Base-by-base conservation (phyloP, 2,113 vertebrate species). In the Zosterops pallidus region DNA sequence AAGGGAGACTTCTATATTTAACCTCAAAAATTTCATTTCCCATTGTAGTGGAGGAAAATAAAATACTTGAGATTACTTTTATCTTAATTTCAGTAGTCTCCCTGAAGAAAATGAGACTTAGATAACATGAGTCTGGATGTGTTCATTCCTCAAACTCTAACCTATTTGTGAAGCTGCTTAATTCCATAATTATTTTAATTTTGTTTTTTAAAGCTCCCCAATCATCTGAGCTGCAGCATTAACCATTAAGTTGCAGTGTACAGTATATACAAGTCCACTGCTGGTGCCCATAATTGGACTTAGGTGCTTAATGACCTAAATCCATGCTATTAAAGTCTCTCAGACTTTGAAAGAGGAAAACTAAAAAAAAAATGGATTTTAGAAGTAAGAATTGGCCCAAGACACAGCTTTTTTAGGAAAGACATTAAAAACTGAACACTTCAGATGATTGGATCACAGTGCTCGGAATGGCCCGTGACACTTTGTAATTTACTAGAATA, bases 401-500 rank as follows among this genome's bases (percentile, higher is more conserved):
- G 10, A 15, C 44, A n/a, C 53, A 80, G 33, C 17, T 39, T 23
- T 80, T 57, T 94, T 39, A 81, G 31, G 18, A 8, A 49, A 29
- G 33, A 37, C 68, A 57, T 23, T 53, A 57, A 65, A 33, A 77
- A 12, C 42, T 11, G 71, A 95, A 71, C 22, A 44, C 37, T 80
- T 83, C 62, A 80, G 24, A n/a, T 69, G 37, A 49, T 57, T 94
- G 59, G 82, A 80, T 77, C 50, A 76, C 0, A 0, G 50, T 42
- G 17, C 37, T 90, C 55, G 63, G 86, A 86, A 89, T n/a, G 15
- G n/a, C 69, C 41, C 4, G 22, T 83, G 59, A 22, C 41, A 42
- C n/a, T 88, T 60, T 55, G 22, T 9, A 89, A 95, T 95, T 91
- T 95, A 24, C 25, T 81, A 44, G 33, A 76, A 77, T 9, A 80